Conservation (phyloP, 2,797 vertebrate genomes). For the Cottoperca gobio region DNA sequence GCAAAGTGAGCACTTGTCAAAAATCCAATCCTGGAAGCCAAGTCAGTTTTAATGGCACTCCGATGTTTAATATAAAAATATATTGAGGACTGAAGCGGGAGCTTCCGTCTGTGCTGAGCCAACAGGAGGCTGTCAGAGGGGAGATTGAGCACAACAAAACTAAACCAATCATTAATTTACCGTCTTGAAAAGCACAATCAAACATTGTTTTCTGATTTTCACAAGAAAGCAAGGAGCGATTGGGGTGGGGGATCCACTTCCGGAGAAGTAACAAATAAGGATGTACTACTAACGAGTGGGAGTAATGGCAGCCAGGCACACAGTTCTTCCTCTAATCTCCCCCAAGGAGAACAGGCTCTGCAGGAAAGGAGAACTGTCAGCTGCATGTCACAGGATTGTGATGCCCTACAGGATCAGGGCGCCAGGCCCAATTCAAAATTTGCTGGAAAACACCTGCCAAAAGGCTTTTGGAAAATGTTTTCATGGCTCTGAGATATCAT, state of each 20-base stretch:
- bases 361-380: constrained; percentile 68
- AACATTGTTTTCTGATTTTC: constrained; percentile 60
- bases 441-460: constrained; percentile 67
- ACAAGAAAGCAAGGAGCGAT: constrained; percentile 47
- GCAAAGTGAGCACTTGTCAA: constrained; percentile 76
- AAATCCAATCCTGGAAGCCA: constrained; percentile 64
- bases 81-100: constrained; percentile 63
- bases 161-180: constrained; percentile 64
- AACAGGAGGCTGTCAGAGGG: constrained; percentile 64
- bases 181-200: constrained; percentile 48
- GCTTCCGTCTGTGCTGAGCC: constrained; percentile 41
- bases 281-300: constrained; percentile 55
- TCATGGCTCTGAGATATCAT: constrained; percentile 73
- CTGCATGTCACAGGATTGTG: constrained; percentile 67
- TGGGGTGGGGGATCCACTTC: constrained; percentile 15
- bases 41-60: constrained; percentile 63
- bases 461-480: constrained; percentile 71
- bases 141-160: constrained; percentile 59
- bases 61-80: constrained; percentile 67
- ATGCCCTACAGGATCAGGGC: constrained; percentile 59
- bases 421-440: constrained; percentile 61
- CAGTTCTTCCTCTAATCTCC: constrained; percentile 40
- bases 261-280: constrained; percentile 53
- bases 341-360: constrained; percentile 48
- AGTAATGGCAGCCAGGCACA: constrained; percentile 50